Base-by-base conservation (phyloP, 1,140 invertebrate species). In the Pantala flavescens region DNA sequence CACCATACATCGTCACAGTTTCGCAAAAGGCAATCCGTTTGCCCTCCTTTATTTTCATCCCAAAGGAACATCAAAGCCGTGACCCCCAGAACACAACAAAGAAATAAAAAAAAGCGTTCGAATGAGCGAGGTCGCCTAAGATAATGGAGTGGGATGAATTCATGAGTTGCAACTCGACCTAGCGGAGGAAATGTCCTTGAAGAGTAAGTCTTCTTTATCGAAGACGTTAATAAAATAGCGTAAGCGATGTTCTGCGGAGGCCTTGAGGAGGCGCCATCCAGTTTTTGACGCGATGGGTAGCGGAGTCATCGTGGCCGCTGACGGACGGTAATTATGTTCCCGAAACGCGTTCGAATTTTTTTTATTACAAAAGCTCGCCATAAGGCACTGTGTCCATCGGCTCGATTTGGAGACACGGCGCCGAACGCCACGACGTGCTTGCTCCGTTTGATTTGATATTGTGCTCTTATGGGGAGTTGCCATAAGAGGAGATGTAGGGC, bases 141-240 rank as follows among this genome's bases (percentile, higher is more conserved):
- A 63, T 63, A 63, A 63, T 63, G 49, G 49, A 12, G 12, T 7
- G 49, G 14, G 14, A 21, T 19, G 49, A 21, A 63, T 63, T 63
- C 49, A 63, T 21, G 49, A 63, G 49, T 16, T 63, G 49, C n/a
- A 16, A 21, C n/a, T 16, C n/a, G 49, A 63, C 49, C 49, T 21
- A 63, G 49, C 49, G 49, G n/a, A 63, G 49, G 49, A 7, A 63
- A 63, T 63, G 49, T 63, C 49, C 49, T 63, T 63, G 49, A 63
- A 12, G 49, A 63, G 49, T 63, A 63, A 63, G 49, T 63, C 49
- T 63, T 63, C 49, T 63, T 63, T 21, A 63, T 63, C 49, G 49
- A 63, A 63, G 49, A 63, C 49, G 49, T 63, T 63, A 63, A 63
- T 63, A 63, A 63, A 63, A 63, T 63, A 16, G 49, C 49, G 49